Base-by-base conservation (phyloP, 1,140 invertebrate genomes). In the Reticulitermes speratus region DNA sequence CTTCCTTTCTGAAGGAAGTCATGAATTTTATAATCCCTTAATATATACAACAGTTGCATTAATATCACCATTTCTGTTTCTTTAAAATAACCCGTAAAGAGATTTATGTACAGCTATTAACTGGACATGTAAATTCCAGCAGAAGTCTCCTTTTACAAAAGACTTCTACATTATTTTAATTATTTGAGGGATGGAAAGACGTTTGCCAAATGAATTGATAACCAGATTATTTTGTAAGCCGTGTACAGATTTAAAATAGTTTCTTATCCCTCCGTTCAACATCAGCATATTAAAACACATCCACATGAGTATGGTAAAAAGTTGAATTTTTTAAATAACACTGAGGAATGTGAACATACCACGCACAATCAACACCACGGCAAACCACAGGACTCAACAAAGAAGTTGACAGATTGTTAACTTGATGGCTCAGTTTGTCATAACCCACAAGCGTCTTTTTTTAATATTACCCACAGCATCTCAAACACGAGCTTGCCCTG, bases 341-440 rank as follows among this genome's bases (percentile, higher is more conserved):
- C 23, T 55, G 11, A 84, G 84, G 84, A 84, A 84, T 84, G 84
- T 84, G 84, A 55, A 84, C 84, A 84, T 59, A 38, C 48, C 84
- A 84, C 84, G 59, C 84, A 84, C 84, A 55, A 30, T 38, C 30
- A 84, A 84, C 84, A 65, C 59, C 84, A 84, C 84, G 59, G 84
- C 84, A 84, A 84, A 84, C 84, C 84, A 84, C 84, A 84, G 59
- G 84, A 84, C 84, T 84, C 48, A 52, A 84, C 84, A n/a, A 84
- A 55, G 38, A 84, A 75, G 65, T 75, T 75, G 25, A 30, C 30
- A 75, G n/a, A 75, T 75, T 75, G 65, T 75, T 75, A 75, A 75
- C 25, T 75, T 75, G 65, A 69, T 69, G n/a, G 65, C 65, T 75
- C 65, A 75, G 7, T 30, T 30, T 75, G 65, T 75, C n/a, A 30